phyloP scores from a whole-genome alignment of 2,797 vertebrate genomes.

The Leucoraja ocellata region DNA sequence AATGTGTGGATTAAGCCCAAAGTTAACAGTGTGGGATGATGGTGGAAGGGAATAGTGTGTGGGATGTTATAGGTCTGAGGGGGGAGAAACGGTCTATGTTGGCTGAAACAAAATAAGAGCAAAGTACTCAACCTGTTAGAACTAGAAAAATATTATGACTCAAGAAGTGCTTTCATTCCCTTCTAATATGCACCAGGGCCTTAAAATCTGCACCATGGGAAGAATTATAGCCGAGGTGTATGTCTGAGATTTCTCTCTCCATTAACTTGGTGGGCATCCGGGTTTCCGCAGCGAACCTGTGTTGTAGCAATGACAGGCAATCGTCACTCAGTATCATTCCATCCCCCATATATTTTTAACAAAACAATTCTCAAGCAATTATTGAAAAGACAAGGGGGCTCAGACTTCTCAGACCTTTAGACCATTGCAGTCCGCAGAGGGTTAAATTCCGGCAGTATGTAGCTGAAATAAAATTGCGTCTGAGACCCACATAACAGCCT shows the following conservation, averaged over 20 bases:
- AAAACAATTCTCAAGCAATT: not conserved
- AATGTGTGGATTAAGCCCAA: too few species aligned
- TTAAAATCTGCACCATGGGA: not conserved
- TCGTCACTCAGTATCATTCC: not conserved
- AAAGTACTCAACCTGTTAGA: not conserved
- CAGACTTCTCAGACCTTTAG: not conserved
- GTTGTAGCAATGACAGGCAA: not conserved
- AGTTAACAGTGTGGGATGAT: too few species aligned
- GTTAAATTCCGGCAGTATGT: not conserved
- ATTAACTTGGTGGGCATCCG: not conserved
- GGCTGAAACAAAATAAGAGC: not conserved
- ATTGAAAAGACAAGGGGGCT: not conserved
- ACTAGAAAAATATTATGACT: not conserved
- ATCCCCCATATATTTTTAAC: not conserved
- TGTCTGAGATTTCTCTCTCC: not conserved
- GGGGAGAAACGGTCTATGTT: not conserved
- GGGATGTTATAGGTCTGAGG: not conserved
- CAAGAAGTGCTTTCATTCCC: not conserved
- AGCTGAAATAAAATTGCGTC: not conserved
- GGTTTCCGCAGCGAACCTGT: not conserved
- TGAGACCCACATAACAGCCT: conserved; percentile 1
- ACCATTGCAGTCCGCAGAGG: not conserved
- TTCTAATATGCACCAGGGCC: not conserved
- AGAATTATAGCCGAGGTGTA: not conserved
- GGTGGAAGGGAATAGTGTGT: too few species aligned